Evolutionary conservation across 1,140 invertebrate species (phyloP).

Genomic region (Zaprionus tsacasi): DNA sequence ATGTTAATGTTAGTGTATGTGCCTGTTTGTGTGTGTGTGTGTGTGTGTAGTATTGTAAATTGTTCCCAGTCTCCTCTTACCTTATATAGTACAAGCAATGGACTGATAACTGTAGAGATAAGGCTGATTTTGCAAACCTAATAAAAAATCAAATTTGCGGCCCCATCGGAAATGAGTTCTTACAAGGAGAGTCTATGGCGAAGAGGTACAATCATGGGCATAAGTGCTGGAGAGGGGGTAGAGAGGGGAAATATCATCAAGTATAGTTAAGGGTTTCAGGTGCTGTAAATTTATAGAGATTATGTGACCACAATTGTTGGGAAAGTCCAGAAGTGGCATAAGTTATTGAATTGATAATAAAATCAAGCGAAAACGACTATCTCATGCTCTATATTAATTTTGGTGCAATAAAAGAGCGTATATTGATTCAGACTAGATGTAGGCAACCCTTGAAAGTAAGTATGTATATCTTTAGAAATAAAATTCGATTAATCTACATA

Average conservation of each 20-base stretch:
- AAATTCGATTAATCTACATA: too few relatives aligned
- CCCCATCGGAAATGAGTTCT: conserved; percentile 26
- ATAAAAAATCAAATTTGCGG: conserved; percentile 55
- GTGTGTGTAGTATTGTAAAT: neutral
- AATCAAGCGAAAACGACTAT: neutral
- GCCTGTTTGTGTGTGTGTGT: conserved; percentile 2
- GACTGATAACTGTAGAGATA: conserved; percentile 54
- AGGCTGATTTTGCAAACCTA: conserved; percentile 13
- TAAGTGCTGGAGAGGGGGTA: neutral
- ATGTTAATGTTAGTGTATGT: conserved; percentile 14
- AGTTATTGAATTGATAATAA: neutral
- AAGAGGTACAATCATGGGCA: neutral
- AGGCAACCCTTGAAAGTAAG: too few relatives aligned
- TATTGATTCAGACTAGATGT: too few relatives aligned
- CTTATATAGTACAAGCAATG: conserved; percentile 19
- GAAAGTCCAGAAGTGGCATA: neutral
- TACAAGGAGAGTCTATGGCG: neutral
- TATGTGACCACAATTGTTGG: neutral
- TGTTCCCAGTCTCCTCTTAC: neutral
- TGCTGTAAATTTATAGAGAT: conserved; percentile 3
- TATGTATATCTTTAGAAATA: too few relatives aligned
- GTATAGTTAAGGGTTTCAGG: neutral
- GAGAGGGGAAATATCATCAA: too few relatives aligned
- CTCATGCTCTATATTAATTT: too few relatives aligned
- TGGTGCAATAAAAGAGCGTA: too few relatives aligned